These are phyloP conservation scores for Lepidothrix coronata DNA, from an alignment of 2,113 vertebrate species.

Conservation along the genomic window DNA sequence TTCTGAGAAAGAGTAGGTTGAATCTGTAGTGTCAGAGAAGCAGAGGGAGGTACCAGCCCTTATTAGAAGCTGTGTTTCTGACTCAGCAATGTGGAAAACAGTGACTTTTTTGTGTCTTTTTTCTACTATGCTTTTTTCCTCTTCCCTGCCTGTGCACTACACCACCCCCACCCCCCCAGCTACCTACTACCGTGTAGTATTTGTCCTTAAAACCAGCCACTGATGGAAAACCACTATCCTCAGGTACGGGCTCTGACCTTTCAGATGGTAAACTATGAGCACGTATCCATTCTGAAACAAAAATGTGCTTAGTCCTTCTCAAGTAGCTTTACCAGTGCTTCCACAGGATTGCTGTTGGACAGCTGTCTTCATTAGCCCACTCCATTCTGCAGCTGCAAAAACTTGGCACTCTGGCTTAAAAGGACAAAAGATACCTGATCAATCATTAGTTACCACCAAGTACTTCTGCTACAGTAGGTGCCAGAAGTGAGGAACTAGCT, in stretches of 20 bases:
- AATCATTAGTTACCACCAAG: background rate
- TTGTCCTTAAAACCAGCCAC: background rate
- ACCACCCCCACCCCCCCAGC: rapidly evolving
- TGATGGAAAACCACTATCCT: background rate
- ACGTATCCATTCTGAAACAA: background rate
- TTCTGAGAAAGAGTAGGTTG: background rate
- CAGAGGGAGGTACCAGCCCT: background rate
- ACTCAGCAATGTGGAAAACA: background rate
- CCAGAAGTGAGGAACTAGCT: background rate
- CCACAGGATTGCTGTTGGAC: background rate
- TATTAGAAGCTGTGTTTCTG: background rate
- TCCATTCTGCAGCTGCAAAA: background rate
- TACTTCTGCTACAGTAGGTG: background rate
- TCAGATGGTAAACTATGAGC: background rate
- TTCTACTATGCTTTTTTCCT: background rate
- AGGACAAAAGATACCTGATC: background rate
- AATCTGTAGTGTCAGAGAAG: background rate
- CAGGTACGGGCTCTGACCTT: background rate
- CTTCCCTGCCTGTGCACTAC: background rate
- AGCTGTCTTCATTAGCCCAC: background rate
- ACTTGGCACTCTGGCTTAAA: background rate
- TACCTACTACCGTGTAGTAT: background rate
- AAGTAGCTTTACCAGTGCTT: background rate
- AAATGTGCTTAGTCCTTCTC: background rate
- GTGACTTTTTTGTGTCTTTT: background rate